Conservation (phyloP, 2,113 vertebrate species). For the Capreolus pygargus region DNA sequence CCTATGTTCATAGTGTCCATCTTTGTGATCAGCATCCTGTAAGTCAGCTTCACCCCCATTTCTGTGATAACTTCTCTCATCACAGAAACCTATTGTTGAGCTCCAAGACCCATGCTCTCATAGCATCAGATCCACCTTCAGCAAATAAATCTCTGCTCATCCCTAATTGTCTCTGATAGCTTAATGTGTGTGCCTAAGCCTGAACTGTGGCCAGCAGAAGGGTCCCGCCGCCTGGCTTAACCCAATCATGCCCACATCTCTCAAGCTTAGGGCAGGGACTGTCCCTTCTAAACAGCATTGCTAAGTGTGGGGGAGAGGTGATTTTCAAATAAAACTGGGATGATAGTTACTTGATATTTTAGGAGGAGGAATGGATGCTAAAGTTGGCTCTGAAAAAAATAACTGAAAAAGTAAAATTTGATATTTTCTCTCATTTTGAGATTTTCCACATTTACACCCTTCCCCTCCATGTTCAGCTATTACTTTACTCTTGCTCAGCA, state of each 20-base stretch:
- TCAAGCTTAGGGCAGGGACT: background rate
- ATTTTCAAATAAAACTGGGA: background rate
- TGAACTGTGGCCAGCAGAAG: background rate
- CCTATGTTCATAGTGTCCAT: background rate
- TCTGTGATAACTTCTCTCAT: background rate
- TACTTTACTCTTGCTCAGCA: background rate
- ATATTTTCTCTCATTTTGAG: slow-evolving; percentile 3
- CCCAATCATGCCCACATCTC: background rate
- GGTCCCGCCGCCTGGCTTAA: background rate
- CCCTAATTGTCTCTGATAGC: background rate
- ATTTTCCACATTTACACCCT: background rate
- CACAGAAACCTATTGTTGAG: background rate
- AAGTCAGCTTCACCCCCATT: background rate
- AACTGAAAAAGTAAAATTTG: background rate
- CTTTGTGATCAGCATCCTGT: background rate
- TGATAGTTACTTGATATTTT: background rate
- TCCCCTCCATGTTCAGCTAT: background rate
- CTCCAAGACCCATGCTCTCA: background rate
- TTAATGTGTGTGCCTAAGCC: background rate
- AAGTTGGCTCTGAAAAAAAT: background rate
- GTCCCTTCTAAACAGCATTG: background rate
- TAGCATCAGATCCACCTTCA: background rate
- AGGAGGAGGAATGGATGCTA: background rate
- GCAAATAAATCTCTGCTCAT: background rate
- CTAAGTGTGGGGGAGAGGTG: background rate